Evolutionary conservation across 2,888 invertebrate genomes (phyloP).

Genomic region (Ceratothoa steindachneri): DNA sequence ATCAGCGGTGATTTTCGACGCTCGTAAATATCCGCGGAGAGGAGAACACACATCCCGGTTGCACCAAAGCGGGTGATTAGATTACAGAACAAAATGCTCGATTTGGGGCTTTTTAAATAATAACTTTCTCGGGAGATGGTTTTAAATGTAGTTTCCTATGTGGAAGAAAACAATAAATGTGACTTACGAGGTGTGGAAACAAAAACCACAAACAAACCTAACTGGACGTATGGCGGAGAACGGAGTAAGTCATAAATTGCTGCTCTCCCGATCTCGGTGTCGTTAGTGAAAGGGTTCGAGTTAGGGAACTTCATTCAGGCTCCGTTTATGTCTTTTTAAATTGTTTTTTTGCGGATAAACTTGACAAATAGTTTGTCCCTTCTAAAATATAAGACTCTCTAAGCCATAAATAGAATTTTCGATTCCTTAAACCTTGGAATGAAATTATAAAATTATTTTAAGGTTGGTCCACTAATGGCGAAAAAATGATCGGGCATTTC

Average conservation of each 20-base stretch:
- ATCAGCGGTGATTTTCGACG: slow-evolving; percentile 11
- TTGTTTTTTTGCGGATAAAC: not conserved
- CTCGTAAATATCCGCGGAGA: slow-evolving; percentile 1
- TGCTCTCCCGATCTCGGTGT: not conserved
- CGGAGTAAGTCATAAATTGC: not conserved
- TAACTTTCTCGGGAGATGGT: too few relatives aligned
- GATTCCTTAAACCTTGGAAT: too few relatives aligned
- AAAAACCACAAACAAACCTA: not conserved
- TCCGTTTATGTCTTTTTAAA: not conserved
- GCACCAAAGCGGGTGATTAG: not conserved
- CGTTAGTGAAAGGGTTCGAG: not conserved
- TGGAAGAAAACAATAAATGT: too few relatives aligned
- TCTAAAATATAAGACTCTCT: not conserved
- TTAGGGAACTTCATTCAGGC: not conserved
- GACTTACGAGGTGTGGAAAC: not conserved
- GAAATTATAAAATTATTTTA: too few relatives aligned
- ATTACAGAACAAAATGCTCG: not conserved
- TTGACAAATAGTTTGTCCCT: not conserved
- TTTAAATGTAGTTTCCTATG: too few relatives aligned
- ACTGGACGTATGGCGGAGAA: not conserved
- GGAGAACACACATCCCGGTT: not conserved
- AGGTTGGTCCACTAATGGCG: too few relatives aligned
- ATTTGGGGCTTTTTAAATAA: not conserved
- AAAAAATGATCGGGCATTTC: too few relatives aligned
- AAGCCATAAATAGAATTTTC: too few relatives aligned